Conservation (phyloP, 2,888 invertebrate genomes). For the Chouioia cunea region DNA sequence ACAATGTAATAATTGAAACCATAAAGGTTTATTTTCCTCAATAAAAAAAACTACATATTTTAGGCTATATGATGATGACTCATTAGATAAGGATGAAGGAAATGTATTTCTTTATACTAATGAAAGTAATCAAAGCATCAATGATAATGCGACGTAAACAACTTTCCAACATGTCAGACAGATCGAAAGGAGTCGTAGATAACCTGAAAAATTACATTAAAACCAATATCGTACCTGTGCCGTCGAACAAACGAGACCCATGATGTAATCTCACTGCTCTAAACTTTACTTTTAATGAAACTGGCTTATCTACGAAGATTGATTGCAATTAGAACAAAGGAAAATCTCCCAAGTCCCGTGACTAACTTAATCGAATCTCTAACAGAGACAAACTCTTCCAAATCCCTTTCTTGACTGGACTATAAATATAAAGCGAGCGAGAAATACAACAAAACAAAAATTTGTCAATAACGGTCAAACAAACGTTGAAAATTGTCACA, state of each 20-base stretch:
- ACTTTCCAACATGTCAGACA: constrained; percentile 44
- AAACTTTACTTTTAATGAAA: constrained; percentile 1
- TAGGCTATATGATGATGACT: too few species aligned
- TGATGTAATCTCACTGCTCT: constrained; percentile 40
- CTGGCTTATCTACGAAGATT: constrained; percentile 5
- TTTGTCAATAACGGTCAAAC: too few species aligned
- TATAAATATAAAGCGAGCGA: too few species aligned
- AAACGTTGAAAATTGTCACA: too few species aligned
- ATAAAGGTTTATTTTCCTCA: background rate
- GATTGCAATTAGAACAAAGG: background rate
- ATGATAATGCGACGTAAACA: constrained; percentile 41
- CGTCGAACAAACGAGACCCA: constrained; percentile 64
- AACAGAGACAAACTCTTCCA: constrained; percentile 10
- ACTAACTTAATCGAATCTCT: too few species aligned
- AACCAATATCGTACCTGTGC: constrained; percentile 58
- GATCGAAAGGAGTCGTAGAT: constrained; percentile 22
- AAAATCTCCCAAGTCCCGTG: too few species aligned
- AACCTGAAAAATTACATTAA: constrained; percentile 23
- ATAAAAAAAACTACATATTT: constrained; percentile 12
- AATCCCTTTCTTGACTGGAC: constrained; percentile 6
- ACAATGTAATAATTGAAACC: background rate
- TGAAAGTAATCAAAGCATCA: constrained; percentile 14
- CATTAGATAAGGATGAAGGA: background rate
- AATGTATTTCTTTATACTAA: background rate
- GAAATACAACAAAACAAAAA: too few species aligned